Evolutionary conservation across 92 coral and sea anemone genomes (phyloP).

Genomic region (Porites rus): DNA sequence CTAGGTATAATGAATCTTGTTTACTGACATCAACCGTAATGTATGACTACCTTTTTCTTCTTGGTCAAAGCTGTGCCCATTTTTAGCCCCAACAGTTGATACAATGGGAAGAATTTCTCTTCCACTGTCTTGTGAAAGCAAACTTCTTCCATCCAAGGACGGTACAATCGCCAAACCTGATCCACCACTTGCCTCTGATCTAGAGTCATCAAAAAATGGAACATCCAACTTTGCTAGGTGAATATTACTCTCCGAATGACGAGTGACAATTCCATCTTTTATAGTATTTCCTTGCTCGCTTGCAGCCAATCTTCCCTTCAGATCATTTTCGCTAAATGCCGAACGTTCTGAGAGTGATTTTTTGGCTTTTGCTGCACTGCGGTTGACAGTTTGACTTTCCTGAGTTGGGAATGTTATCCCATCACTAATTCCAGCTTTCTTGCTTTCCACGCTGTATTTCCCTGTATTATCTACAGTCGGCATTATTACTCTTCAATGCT

Average conservation of each 20-base stretch:
- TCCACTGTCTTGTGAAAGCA: constrained; percentile 53
- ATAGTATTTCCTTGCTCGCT: background rate
- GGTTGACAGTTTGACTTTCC: background rate
- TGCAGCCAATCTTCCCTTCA: constrained; percentile 9
- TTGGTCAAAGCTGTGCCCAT: constrained; percentile 23
- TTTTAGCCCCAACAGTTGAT: constrained; percentile 9
- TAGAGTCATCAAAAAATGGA: constrained; percentile 28
- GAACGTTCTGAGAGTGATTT: constrained; percentile 15
- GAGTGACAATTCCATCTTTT: constrained; percentile 14
- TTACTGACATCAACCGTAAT: background rate
- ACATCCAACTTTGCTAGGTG: constrained; percentile 23
- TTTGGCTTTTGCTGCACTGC: constrained; percentile 8
- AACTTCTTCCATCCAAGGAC: constrained; percentile 27
- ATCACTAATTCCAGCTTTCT: background rate
- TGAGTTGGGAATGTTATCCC: constrained; percentile 5
- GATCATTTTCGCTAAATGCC: constrained; percentile 50
- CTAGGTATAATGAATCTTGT: too few relatives aligned
- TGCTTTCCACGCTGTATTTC: constrained; percentile 2
- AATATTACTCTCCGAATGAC: constrained; percentile 40
- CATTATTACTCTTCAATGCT: background rate
- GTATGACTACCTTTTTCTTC: constrained; percentile 30
- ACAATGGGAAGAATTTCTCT: constrained; percentile 56
- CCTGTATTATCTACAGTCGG: constrained; percentile 40
- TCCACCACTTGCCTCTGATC: constrained; percentile 57
- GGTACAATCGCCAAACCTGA: constrained; percentile 76